Percentiles rank a stretch among this genome's conserved stretches.
phyloP scores from a whole-genome alignment of 2,113 vertebrate genomes.

The Toxotes jaculatrix region DNA sequence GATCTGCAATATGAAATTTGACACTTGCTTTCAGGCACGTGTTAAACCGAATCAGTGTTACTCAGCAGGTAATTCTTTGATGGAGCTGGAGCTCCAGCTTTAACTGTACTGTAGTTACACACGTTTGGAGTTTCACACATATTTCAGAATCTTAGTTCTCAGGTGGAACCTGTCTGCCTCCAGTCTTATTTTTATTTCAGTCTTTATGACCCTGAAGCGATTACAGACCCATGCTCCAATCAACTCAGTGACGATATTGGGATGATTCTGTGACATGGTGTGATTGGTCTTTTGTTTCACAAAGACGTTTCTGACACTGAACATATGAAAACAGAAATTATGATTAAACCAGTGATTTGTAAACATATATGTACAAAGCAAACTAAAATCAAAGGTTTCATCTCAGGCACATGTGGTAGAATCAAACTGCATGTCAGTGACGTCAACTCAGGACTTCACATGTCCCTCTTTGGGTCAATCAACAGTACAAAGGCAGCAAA shows the following conservation, averaged over 20 bases:
- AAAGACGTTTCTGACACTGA: conserved; percentile 19
- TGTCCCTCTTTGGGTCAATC: conserved; percentile 61
- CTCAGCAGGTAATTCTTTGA: background rate
- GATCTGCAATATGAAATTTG: background rate
- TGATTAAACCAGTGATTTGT: conserved; percentile 33
- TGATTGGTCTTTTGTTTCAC: conserved; percentile 33
- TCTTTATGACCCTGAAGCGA: conserved; percentile 3
- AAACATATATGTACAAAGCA: conserved; percentile 56
- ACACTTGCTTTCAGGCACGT: background rate
- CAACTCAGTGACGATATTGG: conserved; percentile 16
- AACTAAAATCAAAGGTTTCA: conserved; percentile 49
- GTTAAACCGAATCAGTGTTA: background rate
- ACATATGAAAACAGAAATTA: conserved; percentile 35
- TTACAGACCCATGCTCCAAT: conserved; percentile 5
- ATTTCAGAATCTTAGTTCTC: background rate
- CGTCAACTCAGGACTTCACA: conserved; percentile 38
- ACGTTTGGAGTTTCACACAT: background rate
- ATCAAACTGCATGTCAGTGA: conserved; percentile 71
- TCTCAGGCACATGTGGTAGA: conserved; percentile 83
- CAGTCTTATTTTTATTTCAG: conserved; percentile 25
- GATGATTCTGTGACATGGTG: conserved; percentile 24
- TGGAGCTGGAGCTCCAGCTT: conserved; percentile 2
- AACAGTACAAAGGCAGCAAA: conserved; percentile 44
- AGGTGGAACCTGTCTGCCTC: conserved; percentile 17
- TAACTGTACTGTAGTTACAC: background rate